phyloP scores from a whole-genome alignment of 1,140 invertebrate genomes.

The Drosophila kepulauana region DNA sequence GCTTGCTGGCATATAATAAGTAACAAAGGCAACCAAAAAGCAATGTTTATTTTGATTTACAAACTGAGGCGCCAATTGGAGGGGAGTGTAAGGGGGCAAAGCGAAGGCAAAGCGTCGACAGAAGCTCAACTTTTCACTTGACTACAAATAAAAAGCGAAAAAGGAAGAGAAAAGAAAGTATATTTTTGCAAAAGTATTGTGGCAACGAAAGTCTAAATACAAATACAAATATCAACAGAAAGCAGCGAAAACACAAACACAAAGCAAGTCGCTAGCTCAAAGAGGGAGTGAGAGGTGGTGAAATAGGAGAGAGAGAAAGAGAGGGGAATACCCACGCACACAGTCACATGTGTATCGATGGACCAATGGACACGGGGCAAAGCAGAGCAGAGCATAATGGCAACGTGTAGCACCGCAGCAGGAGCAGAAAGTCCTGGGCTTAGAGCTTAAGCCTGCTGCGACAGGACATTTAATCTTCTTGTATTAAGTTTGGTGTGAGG shows the following conservation, averaged over 20 bases:
- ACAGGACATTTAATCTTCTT: slow-evolving; percentile 82
- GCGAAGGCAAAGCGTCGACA: slow-evolving; percentile 27
- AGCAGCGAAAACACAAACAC: slow-evolving; percentile 48
- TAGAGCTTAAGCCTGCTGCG: slow-evolving; percentile 76
- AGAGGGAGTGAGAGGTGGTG: background rate
- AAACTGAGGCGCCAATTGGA: slow-evolving; percentile 52
- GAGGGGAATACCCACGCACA: background rate
- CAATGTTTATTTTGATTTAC: slow-evolving; percentile 77
- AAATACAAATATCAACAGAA: slow-evolving; percentile 46
- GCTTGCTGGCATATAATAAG: slow-evolving; percentile 57
- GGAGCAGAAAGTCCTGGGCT: slow-evolving; percentile 58
- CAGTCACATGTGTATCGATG: slow-evolving; percentile 11
- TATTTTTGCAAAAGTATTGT: slow-evolving; percentile 48
- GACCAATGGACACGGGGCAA: slow-evolving; percentile 21
- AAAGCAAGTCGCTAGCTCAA: slow-evolving; percentile 8
- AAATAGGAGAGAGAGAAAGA: too few relatives aligned
- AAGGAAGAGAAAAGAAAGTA: slow-evolving; percentile 48
- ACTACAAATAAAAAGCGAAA: slow-evolving; percentile 32
- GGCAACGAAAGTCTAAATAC: slow-evolving; percentile 28
- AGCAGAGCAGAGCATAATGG: slow-evolving; percentile 32
- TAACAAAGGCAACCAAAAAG: slow-evolving; percentile 69
- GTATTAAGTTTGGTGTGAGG: slow-evolving; percentile 66
- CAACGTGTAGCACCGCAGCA: slow-evolving; percentile 27
- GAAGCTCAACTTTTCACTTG: slow-evolving; percentile 65
- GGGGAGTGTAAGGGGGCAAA: too few relatives aligned